Evolutionary conservation across 1,140 invertebrate genomes (phyloP).

Genomic region (Aphelenchoides fujianensis): DNA sequence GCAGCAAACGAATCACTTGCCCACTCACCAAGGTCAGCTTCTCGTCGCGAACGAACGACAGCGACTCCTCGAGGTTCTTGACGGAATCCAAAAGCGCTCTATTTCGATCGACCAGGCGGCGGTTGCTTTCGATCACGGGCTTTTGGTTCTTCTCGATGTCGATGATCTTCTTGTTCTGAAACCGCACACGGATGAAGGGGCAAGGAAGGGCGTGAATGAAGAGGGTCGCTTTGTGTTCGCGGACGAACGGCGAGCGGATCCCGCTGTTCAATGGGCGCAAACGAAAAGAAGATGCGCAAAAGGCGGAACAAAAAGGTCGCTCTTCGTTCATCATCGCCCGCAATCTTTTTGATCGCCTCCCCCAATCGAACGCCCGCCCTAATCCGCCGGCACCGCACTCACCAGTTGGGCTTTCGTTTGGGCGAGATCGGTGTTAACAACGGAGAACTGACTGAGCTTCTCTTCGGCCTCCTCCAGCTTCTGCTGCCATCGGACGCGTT

Average conservation of each 20-base stretch:
- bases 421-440: slow-evolving; percentile 51
- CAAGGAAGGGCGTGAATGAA: neutral
- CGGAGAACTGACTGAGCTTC: slow-evolving; percentile 45
- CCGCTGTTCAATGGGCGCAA: no score
- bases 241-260: slow-evolving; percentile 14
- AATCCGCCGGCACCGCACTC: no score
- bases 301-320: no score
- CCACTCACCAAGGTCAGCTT: slow-evolving; percentile 49
- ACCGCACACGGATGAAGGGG: neutral
- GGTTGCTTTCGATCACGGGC: slow-evolving; percentile 56
- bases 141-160: slow-evolving; percentile 59
- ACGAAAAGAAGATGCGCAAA: no score
- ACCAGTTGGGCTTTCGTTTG: slow-evolving; percentile 61
- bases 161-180: slow-evolving; percentile 61
- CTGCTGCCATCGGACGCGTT: slow-evolving; percentile 49
- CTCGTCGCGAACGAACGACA: slow-evolving; percentile 53
- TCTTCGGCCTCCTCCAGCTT: slow-evolving; percentile 58
- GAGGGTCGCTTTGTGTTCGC: slow-evolving; percentile 11
- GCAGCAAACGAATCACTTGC: no score
- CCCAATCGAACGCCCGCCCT: no score
- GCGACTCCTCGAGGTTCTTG: slow-evolving; percentile 54
- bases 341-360: no score
- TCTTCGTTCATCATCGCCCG: no score
- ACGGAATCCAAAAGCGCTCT: slow-evolving; percentile 40
- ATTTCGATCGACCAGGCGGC: slow-evolving; percentile 53